phyloP scores from a whole-genome alignment of 2,888 invertebrate genomes.

The Amblyjoppa proteus region DNA sequence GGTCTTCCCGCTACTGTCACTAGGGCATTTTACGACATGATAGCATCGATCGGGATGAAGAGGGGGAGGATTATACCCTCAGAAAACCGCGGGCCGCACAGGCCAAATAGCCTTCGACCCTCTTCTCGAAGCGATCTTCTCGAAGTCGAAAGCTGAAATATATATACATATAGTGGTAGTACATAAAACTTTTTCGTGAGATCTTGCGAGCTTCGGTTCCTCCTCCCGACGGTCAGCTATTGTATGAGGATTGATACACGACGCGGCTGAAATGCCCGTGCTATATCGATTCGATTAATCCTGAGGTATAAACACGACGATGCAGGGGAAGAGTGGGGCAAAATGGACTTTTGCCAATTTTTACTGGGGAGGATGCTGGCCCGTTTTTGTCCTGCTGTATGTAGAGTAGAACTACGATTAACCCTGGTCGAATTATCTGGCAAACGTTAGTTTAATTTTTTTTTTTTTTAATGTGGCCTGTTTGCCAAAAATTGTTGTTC shows the following conservation, averaged over 20 bases:
- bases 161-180: not conserved
- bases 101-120: constrained; percentile 19
- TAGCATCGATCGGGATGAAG: constrained; percentile 39
- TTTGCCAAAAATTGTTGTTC: too few species aligned
- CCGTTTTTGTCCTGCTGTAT: too few species aligned
- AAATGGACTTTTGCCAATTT: constrained; percentile 20
- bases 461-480: too few species aligned
- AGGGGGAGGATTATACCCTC: constrained; percentile 22
- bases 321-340: not conserved
- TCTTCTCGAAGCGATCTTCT: constrained; percentile 16
- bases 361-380: too few species aligned
- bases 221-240: constrained; percentile 14
- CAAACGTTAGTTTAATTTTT: too few species aligned
- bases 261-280: not conserved
- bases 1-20: constrained; percentile 40
- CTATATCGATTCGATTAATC: constrained; percentile 51
- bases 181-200: constrained; percentile 42
- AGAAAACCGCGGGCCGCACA: constrained; percentile 35
- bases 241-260: constrained; percentile 25
- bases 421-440: too few species aligned
- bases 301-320: not conserved
- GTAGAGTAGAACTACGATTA: too few species aligned
- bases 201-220: not conserved
- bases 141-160: constrained; percentile 10
- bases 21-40: constrained; percentile 44